A percentile compares a stretch with the other conserved stretches of the same genome.
These are phyloP conservation scores for Oligia strigilis DNA, from an alignment of 2,888 invertebrate species.

Conservation along the genomic window DNA sequence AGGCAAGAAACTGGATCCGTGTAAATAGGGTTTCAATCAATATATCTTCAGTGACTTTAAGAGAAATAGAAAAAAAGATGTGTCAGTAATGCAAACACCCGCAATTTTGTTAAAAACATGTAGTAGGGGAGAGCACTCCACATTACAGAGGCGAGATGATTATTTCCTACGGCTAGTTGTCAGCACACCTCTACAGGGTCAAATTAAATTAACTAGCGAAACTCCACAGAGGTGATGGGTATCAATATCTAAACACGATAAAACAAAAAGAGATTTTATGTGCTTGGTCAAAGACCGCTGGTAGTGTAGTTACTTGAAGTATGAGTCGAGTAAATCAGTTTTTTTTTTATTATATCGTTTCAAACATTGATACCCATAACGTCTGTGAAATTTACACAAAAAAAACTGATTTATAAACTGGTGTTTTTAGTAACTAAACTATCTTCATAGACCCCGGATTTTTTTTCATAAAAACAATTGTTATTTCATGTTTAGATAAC, in stretches of 20 bases:
- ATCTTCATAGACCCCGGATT: background rate
- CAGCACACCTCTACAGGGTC: constrained; percentile 41
- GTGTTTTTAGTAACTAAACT: background rate
- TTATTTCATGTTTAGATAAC: background rate
- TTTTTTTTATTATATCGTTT: background rate
- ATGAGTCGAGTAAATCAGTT: background rate
- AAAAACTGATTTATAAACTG: background rate
- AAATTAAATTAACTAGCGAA: background rate
- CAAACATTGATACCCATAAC: background rate
- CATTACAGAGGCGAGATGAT: constrained; percentile 58
- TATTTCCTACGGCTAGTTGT: constrained; percentile 62
- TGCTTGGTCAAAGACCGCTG: background rate
- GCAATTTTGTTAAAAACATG: constrained; percentile 27
- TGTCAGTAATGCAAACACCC: background rate
- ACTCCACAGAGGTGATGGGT: background rate
- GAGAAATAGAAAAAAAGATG: background rate
- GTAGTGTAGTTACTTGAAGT: background rate
- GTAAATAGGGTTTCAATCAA: background rate
- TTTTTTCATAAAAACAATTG: background rate
- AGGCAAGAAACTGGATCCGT: background rate
- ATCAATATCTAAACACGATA: background rate
- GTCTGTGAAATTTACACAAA: background rate
- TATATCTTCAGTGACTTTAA: too few relatives aligned
- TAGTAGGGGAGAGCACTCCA: constrained; percentile 45
- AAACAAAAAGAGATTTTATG: background rate